Conservation (phyloP, 2,113 vertebrate species). For the Clarias macrocephalus region DNA sequence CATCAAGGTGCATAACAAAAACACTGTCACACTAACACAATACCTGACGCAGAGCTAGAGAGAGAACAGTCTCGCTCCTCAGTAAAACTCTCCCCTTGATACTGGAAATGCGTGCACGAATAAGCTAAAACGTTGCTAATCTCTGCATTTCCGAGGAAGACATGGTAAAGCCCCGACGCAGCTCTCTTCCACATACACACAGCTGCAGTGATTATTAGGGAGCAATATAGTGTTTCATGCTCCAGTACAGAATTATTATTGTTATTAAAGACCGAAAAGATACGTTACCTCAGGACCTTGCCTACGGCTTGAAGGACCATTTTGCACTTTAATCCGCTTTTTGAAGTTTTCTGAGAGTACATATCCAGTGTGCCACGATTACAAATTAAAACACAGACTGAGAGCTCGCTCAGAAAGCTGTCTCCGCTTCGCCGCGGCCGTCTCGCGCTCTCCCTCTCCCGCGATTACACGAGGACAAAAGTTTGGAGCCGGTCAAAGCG, state of each 20-base stretch:
- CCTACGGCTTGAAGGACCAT: constrained; percentile 94
- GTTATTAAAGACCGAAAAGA: background rate
- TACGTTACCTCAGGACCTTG: constrained; percentile 85
- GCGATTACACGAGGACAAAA: background rate
- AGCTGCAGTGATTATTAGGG: no score
- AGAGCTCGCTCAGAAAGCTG: background rate
- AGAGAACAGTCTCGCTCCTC: no score
- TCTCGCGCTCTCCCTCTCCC: background rate
- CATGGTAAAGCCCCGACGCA: background rate
- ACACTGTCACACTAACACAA: background rate
- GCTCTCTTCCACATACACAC: background rate
- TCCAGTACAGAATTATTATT: background rate
- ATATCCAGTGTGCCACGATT: constrained; percentile 63
- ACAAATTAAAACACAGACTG: background rate
- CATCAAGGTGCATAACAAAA: no score
- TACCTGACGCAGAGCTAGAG: no score
- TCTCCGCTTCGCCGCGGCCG: background rate
- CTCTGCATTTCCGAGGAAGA: background rate
- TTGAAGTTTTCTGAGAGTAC: constrained; percentile 79
- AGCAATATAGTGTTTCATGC: background rate
- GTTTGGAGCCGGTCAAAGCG: background rate
- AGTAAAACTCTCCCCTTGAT: no score
- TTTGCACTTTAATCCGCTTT: constrained; percentile 88
- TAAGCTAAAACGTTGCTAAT: background rate
- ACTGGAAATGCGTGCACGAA: background rate